Evolutionary conservation across 1,140 invertebrate species (phyloP), one percentile per base, ranked within the genome.

Genomic region (Leptopilina boulardi): DNA sequence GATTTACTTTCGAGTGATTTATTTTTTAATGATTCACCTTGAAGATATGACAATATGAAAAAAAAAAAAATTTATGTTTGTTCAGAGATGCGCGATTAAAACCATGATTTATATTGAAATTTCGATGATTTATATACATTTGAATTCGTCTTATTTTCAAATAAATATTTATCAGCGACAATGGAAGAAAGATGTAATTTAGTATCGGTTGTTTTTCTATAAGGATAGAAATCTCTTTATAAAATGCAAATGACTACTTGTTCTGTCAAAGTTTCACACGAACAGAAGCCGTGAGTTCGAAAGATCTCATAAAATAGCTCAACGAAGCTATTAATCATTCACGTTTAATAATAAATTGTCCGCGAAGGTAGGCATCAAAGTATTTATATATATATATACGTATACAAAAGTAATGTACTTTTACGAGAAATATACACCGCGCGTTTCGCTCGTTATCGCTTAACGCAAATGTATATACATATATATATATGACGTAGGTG

Each of bases 251-350:
- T 66, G 59, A 66, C 59, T 66, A 66, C 59, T 66, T 30, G 59
- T 66, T 66, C 23, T 30, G 59, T 66, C 59, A 66, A 66, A 66
- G 59, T 66, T 66, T 66, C 59, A 66, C 59, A 66, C 59, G 59
- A 66, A 34, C 59, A 66, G 59, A 66, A 66, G 59, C 59, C 26
- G 26, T 4, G 59, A 26, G 21, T 66, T 66, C 23, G 59, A 66
- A 30, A 66, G 59, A 26, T 66, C 59, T 66, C 59, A 66, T 66
- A 66, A 66, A 66, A 66, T 34, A 66, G 59, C 21, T 66, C 59
- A 66, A 66, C 59, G 59, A 23, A 66, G 59, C 59, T 66, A 66
- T 66, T 66, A 66, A 66, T 66, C 59, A 66, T 66, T 66, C 59
- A 4, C 59, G 59, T 66, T 66, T 66, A 66, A 66, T 66, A 66